Percentiles rank a stretch among this genome's conserved stretches.
phyloP scores from a whole-genome alignment of 2,797 vertebrate genomes.

The Tangara arthus region DNA sequence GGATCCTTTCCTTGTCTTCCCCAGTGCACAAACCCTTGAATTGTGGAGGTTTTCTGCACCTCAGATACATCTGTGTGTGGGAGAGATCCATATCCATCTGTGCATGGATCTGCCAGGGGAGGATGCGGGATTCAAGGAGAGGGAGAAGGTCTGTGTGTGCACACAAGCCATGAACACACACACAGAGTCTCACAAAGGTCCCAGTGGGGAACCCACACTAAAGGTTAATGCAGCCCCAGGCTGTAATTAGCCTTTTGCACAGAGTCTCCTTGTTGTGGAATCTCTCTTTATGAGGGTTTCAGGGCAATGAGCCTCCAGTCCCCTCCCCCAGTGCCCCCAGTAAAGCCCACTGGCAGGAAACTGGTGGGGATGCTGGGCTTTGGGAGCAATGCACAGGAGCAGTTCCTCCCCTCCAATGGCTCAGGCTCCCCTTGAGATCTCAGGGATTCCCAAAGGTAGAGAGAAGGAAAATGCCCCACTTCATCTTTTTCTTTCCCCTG shows the following conservation, averaged over 20 bases:
- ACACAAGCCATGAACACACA: neutral
- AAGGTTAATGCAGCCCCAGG: constrained; percentile 69
- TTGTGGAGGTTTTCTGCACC: neutral
- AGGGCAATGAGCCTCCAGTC: constrained; percentile 21
- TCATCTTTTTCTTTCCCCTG: neutral
- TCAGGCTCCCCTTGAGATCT: neutral
- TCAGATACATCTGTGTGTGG: neutral
- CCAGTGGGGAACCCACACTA: constrained; percentile 53
- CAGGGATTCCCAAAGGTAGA: neutral
- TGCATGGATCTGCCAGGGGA: neutral
- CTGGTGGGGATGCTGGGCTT: neutral
- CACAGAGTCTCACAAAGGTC: constrained; percentile 8
- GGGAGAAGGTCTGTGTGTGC: constrained; percentile 17
- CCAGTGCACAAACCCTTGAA: neutral
- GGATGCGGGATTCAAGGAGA: neutral
- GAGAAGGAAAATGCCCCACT: neutral
- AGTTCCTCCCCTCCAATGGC: neutral
- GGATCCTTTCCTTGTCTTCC: neutral
- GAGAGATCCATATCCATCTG: neutral
- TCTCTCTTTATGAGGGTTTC: constrained; percentile 59
- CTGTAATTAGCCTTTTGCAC: constrained; percentile 69
- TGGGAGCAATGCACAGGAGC: neutral
- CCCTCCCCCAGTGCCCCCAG: constrained; percentile 50
- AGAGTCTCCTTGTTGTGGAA: constrained; percentile 66
- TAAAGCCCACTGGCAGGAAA: constrained; percentile 60